Conservation (phyloP, 2,888 invertebrate genomes). For the Cataglyphis altisquamis region DNA sequence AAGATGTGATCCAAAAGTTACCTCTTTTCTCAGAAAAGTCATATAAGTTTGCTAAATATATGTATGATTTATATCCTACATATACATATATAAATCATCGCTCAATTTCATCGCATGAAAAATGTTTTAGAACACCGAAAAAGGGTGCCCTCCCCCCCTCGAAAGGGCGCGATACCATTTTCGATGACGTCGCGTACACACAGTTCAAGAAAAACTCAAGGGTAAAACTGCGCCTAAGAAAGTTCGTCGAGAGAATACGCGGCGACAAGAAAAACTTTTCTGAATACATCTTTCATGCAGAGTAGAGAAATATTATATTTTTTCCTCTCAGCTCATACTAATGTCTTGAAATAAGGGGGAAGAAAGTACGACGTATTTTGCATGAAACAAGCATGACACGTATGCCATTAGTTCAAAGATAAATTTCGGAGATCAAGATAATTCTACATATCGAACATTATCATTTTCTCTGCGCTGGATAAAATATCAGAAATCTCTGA, state of each 20-base stretch:
- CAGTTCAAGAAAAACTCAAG: background rate
- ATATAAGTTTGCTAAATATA: background rate
- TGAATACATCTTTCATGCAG: background rate
- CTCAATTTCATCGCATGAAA: slow-evolving; percentile 9
- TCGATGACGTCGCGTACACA: background rate
- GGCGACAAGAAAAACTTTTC: background rate
- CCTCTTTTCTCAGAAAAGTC: background rate
- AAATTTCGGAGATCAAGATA: background rate
- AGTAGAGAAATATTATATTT: slow-evolving; percentile 3
- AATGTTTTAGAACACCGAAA: background rate
- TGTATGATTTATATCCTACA: background rate
- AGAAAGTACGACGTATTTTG: background rate
- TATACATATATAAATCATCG: slow-evolving; percentile 21
- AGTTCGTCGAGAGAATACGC: background rate
- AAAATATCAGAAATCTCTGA: background rate
- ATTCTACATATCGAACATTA: background rate
- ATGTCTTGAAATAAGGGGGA: background rate
- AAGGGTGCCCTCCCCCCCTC: background rate
- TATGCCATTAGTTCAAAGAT: background rate
- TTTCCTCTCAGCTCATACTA: background rate
- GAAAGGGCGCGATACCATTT: slow-evolving; percentile 1
- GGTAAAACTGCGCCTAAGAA: slow-evolving; percentile 2
- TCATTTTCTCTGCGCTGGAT: background rate
- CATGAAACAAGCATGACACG: background rate
- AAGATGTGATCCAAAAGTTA: slow-evolving; percentile 15